Percentiles rank a stretch among this genome's conserved stretches.
Evolutionary conservation across 2,797 vertebrate genomes (phyloP).

Genomic region (Neosilurus mollespiculum): DNA sequence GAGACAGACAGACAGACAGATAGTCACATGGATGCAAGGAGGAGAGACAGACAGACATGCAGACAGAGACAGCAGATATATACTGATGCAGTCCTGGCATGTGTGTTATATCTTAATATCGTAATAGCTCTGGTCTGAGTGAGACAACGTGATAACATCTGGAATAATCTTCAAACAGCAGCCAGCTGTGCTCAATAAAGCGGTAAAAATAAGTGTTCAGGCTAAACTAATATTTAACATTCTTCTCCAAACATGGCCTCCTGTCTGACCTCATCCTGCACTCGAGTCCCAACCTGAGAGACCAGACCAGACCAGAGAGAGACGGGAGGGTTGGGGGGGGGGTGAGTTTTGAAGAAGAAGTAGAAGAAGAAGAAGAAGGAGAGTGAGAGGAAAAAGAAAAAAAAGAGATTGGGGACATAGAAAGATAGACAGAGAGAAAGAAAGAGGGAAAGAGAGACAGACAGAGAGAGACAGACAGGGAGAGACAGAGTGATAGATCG

Average conservation of each 20-base stretch:
- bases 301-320: slow-evolving; percentile 71
- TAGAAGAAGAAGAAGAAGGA: slow-evolving; percentile 69
- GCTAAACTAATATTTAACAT: slow-evolving; percentile 80
- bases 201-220: slow-evolving; percentile 75
- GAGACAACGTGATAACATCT: slow-evolving; percentile 60
- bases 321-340: too few relatives aligned
- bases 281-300: slow-evolving; percentile 67
- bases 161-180: slow-evolving; percentile 63
- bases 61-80: background rate
- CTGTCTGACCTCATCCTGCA: slow-evolving; percentile 74
- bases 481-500: too few relatives aligned
- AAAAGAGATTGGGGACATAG: too few relatives aligned
- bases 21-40: background rate
- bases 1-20: background rate
- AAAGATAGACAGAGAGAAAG: background rate
- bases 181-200: slow-evolving; percentile 78
- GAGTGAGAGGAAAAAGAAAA: too few relatives aligned
- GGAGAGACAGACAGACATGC: background rate
- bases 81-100: background rate
- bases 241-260: slow-evolving; percentile 73
- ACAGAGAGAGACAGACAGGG: too few relatives aligned
- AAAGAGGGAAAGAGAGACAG: slow-evolving; percentile 7
- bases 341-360: too few relatives aligned
- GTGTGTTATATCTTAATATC: slow-evolving; percentile 22
- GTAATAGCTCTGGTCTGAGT: slow-evolving; percentile 47